Conservation (phyloP, 2,888 invertebrate species). For the Cordilura impudica region DNA sequence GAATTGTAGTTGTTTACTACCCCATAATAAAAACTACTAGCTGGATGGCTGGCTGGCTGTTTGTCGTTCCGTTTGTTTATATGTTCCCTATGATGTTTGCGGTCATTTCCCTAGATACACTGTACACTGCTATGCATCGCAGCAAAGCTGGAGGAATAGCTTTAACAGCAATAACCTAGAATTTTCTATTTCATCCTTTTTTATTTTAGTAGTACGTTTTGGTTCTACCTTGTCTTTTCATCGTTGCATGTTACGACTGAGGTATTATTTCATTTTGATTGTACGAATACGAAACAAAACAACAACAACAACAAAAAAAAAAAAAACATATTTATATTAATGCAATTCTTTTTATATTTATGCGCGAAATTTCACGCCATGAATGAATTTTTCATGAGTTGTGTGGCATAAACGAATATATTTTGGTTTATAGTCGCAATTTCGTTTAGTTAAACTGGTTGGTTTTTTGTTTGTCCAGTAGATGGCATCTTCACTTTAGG, state of each 20-base stretch:
- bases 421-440: constrained; percentile 30
- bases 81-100: constrained; percentile 54
- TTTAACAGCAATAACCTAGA: background rate
- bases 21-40: background rate
- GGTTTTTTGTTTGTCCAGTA: constrained; percentile 5
- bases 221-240: background rate
- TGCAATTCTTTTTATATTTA: constrained; percentile 61
- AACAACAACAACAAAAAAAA: background rate
- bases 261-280: constrained; percentile 42
- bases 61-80: constrained; percentile 25
- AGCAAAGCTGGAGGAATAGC: background rate
- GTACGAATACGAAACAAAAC: background rate
- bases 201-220: background rate
- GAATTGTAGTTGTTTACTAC: background rate
- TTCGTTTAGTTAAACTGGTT: constrained; percentile 29
- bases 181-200: constrained; percentile 28
- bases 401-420: constrained; percentile 53
- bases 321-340: constrained; percentile 59
- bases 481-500: constrained; percentile 9
- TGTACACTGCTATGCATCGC: background rate
- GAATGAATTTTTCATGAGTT: constrained; percentile 64
- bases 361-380: constrained; percentile 63
- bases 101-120: constrained; percentile 57
- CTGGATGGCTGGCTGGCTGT: constrained; percentile 3
- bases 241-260: constrained; percentile 18